A percentile compares a stretch with the other conserved stretches of the same genome.
phyloP scores from a whole-genome alignment of 2,797 vertebrate genomes.

The Phyllotis vaccarum region DNA sequence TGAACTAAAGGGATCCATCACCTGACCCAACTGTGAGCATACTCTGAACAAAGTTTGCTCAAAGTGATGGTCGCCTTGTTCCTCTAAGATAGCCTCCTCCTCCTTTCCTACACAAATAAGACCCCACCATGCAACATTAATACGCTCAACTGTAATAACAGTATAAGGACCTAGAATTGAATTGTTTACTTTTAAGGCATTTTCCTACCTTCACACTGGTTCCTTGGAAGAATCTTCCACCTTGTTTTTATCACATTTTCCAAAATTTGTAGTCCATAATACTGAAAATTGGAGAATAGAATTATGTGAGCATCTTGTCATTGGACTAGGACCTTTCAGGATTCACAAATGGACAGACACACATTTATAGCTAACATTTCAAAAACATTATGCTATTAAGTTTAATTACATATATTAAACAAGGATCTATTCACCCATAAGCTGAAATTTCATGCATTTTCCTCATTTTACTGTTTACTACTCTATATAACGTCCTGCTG shows the following conservation, averaged over 20 bases:
- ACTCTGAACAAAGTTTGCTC: background rate
- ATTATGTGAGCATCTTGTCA: conserved; percentile 86
- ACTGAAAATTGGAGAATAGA: conserved; percentile 95
- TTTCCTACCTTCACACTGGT: conserved; percentile 97
- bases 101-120: background rate
- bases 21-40: background rate
- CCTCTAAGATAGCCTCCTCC: background rate
- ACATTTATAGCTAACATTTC: conserved; percentile 87
- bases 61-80: background rate
- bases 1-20: background rate
- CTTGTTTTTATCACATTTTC: conserved; percentile 99
- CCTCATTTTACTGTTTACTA: conserved; percentile 88
- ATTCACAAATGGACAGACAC: conserved; percentile 88
- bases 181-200: conserved; percentile 24
- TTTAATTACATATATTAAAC: conserved; percentile 88
- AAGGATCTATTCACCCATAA: conserved; percentile 88
- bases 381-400: conserved; percentile 87
- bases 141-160: conserved; percentile 37
- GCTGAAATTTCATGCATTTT: conserved; percentile 95
- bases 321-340: conserved; percentile 83
- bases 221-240: conserved; percentile 99
- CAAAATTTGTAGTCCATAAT: conserved; percentile 99
- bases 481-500: conserved; percentile 94
- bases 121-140: background rate
- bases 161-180: background rate